Conservation (phyloP, 1,140 invertebrate species). For the Pteromalus puparum region DNA sequence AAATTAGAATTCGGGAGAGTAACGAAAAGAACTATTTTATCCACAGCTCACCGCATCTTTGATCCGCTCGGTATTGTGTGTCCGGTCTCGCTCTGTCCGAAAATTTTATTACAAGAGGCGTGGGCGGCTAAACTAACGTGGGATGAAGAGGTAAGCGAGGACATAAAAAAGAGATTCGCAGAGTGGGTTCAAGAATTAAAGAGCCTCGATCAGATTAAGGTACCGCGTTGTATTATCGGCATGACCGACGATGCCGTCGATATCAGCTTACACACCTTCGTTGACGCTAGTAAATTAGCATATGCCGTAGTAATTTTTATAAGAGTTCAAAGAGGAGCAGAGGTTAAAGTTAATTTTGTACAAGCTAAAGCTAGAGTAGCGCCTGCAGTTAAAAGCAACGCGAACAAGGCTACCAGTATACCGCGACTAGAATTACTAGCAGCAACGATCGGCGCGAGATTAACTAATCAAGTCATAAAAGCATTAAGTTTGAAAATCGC, state of each 20-base stretch:
- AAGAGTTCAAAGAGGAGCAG: background rate
- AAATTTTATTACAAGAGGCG: background rate
- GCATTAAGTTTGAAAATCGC: background rate
- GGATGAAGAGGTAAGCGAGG: background rate
- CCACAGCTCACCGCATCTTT: background rate
- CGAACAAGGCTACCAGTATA: background rate
- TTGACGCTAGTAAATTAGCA: constrained; percentile 19
- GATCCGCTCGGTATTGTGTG: background rate
- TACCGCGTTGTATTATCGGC: background rate
- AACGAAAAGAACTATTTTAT: constrained; percentile 13
- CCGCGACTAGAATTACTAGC: constrained; percentile 14
- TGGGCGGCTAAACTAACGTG: background rate
- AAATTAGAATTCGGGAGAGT: background rate
- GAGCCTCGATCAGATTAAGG: no score
- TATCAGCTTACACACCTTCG: constrained; percentile 21
- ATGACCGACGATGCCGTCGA: background rate
- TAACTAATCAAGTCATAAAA: background rate
- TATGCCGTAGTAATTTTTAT: constrained; percentile 31
- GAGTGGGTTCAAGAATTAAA: no score
- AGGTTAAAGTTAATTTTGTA: background rate
- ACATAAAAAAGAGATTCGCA: background rate
- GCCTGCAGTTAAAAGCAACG: background rate
- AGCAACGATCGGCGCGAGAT: constrained; percentile 4
- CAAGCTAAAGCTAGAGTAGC: background rate
- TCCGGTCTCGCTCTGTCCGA: background rate